Base-by-base conservation (phyloP, 2,888 invertebrate species). In the Hyalella azteca region DNA sequence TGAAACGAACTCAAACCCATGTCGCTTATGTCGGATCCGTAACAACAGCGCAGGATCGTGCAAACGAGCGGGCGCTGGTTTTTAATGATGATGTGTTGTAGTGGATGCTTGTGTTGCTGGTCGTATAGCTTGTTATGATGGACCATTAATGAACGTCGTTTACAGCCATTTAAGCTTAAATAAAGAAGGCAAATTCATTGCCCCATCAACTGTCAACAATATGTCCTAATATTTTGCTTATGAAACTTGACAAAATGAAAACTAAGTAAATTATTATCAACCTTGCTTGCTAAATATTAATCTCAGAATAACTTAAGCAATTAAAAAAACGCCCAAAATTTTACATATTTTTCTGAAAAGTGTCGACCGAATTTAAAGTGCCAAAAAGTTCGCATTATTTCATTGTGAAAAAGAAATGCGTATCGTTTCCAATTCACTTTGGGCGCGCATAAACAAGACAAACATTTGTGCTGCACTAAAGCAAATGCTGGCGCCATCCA, bases 1-100 rank as follows among this genome's bases (percentile, higher is more conserved):
- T 36, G 3, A 36, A 36, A n/a, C 39, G 36, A 66, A 66, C 36
- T 66, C 66, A 36, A 36, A 66, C 13, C 66, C 29, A 66, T 66
- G 32, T 32, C 66, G 36, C 66, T 66, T 54, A 36, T 66, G 66
- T 66, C 66, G 66, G 29, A 29, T 54, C 66, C 29, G 36, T 66
- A 29, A 66, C 36, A 36, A 66, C 36, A 19, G 36, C 66, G 36
- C n/a, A n/a, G 29, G 54, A 54, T 54, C 54, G 66, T n/a, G 36
- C 29, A 66, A 66, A 66, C 66, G 15, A 36, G 36, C 36, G 19
- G 3, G 32, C 66, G 66, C 36, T 66, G 32, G 66, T 66, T 66
- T 36, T 36, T 66, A 66, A 36, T 66, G 66, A 66, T 36, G 66
- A 66, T 36, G 19, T 66, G 54, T 54, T 26, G 54, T 22, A 54